Conservation (phyloP, 2,113 vertebrate species). For the Ochotona curzoniae region DNA sequence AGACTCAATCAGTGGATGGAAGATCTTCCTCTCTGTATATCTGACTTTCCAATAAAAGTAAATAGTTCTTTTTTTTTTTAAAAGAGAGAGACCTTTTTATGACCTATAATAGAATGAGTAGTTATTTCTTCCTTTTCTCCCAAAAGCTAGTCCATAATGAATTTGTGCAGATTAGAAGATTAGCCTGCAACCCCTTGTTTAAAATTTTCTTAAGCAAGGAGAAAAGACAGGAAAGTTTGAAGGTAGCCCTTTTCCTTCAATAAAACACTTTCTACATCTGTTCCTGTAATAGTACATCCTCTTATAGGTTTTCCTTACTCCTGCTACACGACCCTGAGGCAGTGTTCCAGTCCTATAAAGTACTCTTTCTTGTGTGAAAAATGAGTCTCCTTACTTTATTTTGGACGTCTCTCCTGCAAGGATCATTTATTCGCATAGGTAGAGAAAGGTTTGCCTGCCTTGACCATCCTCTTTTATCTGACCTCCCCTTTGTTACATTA, state of each 20-base stretch:
- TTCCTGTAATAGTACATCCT: background rate
- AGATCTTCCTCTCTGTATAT: no score
- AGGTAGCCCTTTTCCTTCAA: background rate
- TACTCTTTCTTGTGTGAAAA: constrained; percentile 8
- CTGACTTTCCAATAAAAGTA: no score
- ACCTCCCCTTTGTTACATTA: background rate
- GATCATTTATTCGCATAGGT: background rate
- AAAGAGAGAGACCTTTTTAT: background rate
- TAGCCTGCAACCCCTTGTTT: constrained; percentile 12
- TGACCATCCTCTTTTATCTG: background rate
- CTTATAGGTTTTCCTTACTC: background rate
- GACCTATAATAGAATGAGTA: background rate
- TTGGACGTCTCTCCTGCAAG: background rate
- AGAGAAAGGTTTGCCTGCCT: background rate
- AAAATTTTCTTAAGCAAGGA: constrained; percentile 13
- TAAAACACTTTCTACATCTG: background rate
- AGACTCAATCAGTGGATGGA: no score
- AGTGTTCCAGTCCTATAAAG: background rate
- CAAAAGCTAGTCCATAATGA: background rate
- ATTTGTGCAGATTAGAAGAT: background rate
- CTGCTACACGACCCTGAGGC: background rate
- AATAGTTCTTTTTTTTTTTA: no score
- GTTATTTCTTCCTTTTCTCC: constrained; percentile 27
- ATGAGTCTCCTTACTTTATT: background rate
- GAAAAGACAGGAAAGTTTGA: constrained; percentile 5